A percentile compares a stretch with the other conserved stretches of the same genome.
These are phyloP conservation scores for Notarius lentiginosus DNA, from an alignment of 2,113 vertebrate genomes.

Conservation along the genomic window DNA sequence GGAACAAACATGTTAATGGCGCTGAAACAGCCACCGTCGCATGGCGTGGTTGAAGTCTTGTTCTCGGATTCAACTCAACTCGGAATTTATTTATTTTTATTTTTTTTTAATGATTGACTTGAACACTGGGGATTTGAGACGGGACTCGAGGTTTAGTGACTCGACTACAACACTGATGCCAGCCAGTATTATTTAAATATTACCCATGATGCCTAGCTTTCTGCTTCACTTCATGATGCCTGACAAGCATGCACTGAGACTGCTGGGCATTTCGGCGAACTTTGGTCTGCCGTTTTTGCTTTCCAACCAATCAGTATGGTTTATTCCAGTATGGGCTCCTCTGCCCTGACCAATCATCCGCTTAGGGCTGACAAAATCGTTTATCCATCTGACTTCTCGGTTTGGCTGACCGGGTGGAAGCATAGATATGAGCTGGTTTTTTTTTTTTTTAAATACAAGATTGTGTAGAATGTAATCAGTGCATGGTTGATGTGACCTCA, in stretches of 20 bases:
- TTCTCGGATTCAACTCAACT: no score
- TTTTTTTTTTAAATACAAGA: neutral
- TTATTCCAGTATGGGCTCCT: conserved; percentile 49
- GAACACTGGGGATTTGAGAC: no score
- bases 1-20: no score
- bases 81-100: no score
- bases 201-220: neutral
- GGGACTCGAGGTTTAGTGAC: no score
- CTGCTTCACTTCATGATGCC: conserved; percentile 17
- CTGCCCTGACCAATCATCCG: conserved; percentile 17
- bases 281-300: conserved; percentile 42
- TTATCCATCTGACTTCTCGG: neutral
- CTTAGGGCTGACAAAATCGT: neutral
- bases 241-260: neutral
- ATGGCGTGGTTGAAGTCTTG: no score
- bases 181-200: no score
- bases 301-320: conserved; percentile 47
- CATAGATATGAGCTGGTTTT: neutral
- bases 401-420: neutral
- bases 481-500: neutral
- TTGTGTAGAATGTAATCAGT: neutral
- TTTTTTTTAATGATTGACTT: no score
- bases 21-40: no score
- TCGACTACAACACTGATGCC: no score
- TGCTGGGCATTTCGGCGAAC: conserved; percentile 4